Base-by-base conservation (phyloP, 2,797 vertebrate species). In the Malurus splendens region DNA sequence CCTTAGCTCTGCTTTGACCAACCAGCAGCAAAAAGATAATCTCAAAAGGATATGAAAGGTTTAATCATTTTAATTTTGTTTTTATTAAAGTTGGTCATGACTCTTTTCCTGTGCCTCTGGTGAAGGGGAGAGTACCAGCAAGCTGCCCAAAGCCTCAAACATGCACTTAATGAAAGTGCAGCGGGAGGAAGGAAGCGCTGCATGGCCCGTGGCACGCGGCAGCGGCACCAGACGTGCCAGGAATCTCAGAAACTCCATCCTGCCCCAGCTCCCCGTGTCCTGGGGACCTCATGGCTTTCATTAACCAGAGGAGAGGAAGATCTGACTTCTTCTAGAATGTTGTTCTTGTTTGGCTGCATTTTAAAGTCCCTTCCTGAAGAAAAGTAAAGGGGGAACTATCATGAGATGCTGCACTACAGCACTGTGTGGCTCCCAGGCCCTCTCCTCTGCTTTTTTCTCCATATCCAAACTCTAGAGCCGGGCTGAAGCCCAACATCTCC, bases 11-110 rank as follows among this genome's bases (percentile, higher is more conserved):
- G 24, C 67, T 90, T 83, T 85, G 91, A 84, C 94, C 93, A 95
- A 91, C 78, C 88, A 79, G 88, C 78, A 81, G 76, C 42, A 54
- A 75, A 78, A 65, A 94, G 94, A 93, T 96, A 90, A 96, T 96
- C 96, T 95, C 47, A 9, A 95, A 95, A 97, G 97, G 97, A 96
- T 97, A 97, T 96, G 96, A 97, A 97, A 94, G 95, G 92, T 95
- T 97, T 96, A 95, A 96, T 96, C 15, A 56, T 96, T 96, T 96
- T 93, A 96, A 95, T 97, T 97, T 96, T 95, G 93, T 96, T 97
- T 97, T 97, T 96, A 96, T 97, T 97, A 89, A 96, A 96, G 95
- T 94, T 95, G 92, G 79, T 95, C 66, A 2, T 95, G 79, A 56
- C 80, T 92, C 78, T 93, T 72, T 80, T 87, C 73, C 47, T 64